These are phyloP conservation scores for Micropoecilia bifurca DNA, from an alignment of 2,797 vertebrate genomes.

Conservation along the genomic window DNA sequence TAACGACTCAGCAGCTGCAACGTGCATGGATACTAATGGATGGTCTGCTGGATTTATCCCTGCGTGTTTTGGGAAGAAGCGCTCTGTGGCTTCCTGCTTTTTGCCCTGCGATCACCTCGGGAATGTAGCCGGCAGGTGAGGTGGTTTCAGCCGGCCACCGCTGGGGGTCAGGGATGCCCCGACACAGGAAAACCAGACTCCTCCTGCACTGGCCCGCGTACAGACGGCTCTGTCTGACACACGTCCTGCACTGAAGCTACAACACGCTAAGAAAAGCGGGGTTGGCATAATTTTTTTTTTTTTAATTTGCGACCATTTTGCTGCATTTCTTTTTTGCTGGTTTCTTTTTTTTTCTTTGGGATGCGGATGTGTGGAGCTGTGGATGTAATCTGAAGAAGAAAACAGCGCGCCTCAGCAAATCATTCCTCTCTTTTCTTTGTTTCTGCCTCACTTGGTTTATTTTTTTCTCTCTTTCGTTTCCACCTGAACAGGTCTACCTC, in stretches of 20 bases:
- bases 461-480: background rate
- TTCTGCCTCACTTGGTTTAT: background rate
- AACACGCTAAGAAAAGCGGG: conserved; percentile 1
- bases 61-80: conserved; percentile 36
- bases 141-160: conserved; percentile 57
- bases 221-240: conserved; percentile 58
- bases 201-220: conserved; percentile 51
- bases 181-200: conserved; percentile 67
- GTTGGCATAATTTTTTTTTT: background rate
- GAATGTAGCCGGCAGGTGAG: conserved; percentile 49
- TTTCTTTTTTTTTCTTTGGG: background rate
- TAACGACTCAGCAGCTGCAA: background rate
- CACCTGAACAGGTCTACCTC: conserved; percentile 45
- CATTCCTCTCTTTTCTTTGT: background rate
- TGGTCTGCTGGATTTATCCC: conserved; percentile 40
- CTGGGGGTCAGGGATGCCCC: conserved; percentile 68
- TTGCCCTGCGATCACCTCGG: conserved; percentile 12
- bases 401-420: background rate
- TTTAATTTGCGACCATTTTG: conserved; percentile 29
- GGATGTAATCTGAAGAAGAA: background rate
- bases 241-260: conserved; percentile 56
- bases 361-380: background rate
- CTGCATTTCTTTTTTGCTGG: background rate
- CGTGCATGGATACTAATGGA: conserved; percentile 62
- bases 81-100: conserved; percentile 12